Conservation (phyloP, 2,113 vertebrate species). For the Hydrolagus affinis region DNA sequence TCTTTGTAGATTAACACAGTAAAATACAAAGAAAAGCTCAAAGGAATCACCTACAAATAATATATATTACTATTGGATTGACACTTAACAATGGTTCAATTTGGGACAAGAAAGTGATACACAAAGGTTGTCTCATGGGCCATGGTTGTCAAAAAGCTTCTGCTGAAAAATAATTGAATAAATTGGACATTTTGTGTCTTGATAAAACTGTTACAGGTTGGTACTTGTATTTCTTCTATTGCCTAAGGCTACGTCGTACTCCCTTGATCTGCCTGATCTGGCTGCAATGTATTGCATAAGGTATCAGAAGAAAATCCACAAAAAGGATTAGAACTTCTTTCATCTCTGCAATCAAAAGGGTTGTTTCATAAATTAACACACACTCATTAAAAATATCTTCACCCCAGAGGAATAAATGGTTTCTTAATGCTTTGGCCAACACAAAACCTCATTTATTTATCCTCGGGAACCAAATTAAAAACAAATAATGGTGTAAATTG, state of each 20-base stretch:
- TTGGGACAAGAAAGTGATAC: neutral
- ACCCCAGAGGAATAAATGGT: neutral
- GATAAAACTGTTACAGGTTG: neutral
- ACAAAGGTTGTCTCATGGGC: neutral
- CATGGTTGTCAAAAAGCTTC: neutral
- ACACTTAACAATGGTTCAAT: neutral
- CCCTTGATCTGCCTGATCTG: slow-evolving; percentile 3
- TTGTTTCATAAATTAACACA: slow-evolving; percentile 19
- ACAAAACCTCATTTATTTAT: neutral
- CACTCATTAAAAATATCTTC: neutral
- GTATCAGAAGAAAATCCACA: neutral
- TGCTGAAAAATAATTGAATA: neutral
- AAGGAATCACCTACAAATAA: neutral
- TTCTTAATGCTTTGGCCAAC: neutral
- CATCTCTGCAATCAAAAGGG: slow-evolving; percentile 1
- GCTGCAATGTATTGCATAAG: neutral
- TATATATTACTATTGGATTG: neutral
- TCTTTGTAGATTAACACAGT: neutral
- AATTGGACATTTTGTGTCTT: neutral
- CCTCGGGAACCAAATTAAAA: neutral
- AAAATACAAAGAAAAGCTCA: neutral
- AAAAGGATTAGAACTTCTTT: neutral
- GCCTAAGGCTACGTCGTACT: neutral
- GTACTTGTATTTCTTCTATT: neutral
- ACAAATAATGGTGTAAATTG: neutral